A percentile compares a stretch with the other conserved stretches of the same genome.
phyloP scores from a whole-genome alignment of 2,888 invertebrate genomes.

The Aricia artaxerxes region DNA sequence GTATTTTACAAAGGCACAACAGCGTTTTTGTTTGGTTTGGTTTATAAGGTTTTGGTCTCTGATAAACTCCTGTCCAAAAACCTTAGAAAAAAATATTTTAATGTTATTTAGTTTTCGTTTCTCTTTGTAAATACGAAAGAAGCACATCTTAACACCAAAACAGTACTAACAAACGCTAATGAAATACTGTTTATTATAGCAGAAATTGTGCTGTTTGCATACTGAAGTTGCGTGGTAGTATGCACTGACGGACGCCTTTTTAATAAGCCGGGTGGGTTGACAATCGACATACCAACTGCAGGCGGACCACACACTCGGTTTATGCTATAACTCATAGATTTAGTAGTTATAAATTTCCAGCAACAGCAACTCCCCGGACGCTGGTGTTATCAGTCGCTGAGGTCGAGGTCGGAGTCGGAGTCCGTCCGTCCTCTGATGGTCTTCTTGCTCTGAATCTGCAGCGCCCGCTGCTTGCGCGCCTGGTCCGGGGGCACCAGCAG shows the following conservation, averaged over 20 bases:
- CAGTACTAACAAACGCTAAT: too few relatives aligned
- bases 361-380: not conserved
- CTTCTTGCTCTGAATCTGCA: slow-evolving; percentile 73
- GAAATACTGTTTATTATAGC: too few relatives aligned
- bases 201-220: not conserved
- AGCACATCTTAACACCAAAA: too few relatives aligned
- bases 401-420: slow-evolving; percentile 77
- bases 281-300: not conserved
- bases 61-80: too few relatives aligned
- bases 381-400: slow-evolving; percentile 67
- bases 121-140: too few relatives aligned
- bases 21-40: too few relatives aligned
- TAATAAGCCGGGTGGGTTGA: not conserved
- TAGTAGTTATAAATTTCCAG: not conserved
- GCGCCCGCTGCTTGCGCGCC: slow-evolving; percentile 64
- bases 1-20: too few relatives aligned
- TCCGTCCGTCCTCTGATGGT: slow-evolving; percentile 73
- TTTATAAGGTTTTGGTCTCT: too few relatives aligned
- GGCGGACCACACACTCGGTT: not conserved
- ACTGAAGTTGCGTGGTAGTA: not conserved
- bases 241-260: too few relatives aligned
- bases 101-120: too few relatives aligned
- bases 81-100: too few relatives aligned
- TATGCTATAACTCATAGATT: not conserved
- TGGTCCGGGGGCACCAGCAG: slow-evolving; percentile 82